Base-by-base conservation (phyloP, 2,113 vertebrate genomes). In the Mormyrus iriodes region DNA sequence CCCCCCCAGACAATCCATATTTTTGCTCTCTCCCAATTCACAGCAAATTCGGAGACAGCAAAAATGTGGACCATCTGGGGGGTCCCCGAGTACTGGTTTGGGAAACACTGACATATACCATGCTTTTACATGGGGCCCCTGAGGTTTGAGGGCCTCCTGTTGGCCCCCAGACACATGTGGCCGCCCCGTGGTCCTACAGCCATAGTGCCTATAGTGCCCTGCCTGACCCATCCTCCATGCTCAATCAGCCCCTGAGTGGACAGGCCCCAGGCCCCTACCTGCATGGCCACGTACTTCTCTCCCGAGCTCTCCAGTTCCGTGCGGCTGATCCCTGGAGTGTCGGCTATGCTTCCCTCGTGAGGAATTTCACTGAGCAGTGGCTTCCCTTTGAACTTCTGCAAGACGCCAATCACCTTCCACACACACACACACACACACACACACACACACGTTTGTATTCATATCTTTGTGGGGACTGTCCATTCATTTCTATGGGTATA, bases 361-460 rank as follows among this genome's bases (percentile, higher is more conserved):
- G 92, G 92, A 17, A 92, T 92, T 58, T 90, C 91, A 76, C 44
- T 87, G 13, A 93, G 91, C 82, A 92, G 83, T 21, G 92, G 90
- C 85, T 92, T 92, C 13, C 91, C 91, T 92, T 93, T 93, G 92
- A 93, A 93, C 87, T 89, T 89, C 88, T 93, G 91, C 85, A 93
- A 91, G 49, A 93, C 92, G 42, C 90, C 92, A 27, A 93, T 84
- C 90, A 92, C 92, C 92, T 93, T 88, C 49, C 49, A 69, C 61
- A 27, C 61, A 65, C 3, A 55, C 10, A 42, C 24, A 35, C n/a
- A 53, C 21, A 86, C 51, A 58, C 53, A 21, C 6, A 73, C 24
- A 49, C 42, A 88, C 24, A 88, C 7, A 61, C 2, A 61, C 4
- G 3, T 69, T 69, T 69, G 61, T 69, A 69, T 69, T 31, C 9